These are phyloP conservation scores for Capitella teleta DNA, from an alignment of 1,140 invertebrate genomes.

Conservation along the genomic window DNA sequence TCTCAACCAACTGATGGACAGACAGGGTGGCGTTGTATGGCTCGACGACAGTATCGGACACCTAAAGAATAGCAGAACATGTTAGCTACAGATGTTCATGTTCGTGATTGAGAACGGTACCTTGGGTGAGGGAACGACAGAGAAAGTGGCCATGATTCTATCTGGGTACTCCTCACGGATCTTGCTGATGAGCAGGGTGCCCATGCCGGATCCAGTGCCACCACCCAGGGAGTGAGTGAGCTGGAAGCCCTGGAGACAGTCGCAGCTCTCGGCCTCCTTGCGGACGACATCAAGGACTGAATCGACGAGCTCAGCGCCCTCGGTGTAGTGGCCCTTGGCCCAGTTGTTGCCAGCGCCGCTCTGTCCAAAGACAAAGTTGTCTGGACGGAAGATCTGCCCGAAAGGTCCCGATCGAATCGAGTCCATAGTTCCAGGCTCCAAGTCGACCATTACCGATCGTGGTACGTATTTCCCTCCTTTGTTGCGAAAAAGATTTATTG, in stretches of 20 bases:
- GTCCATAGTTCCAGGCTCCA: conserved; percentile 92
- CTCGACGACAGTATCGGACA: conserved; percentile 39
- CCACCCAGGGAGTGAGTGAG: conserved; percentile 64
- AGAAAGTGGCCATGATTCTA: conserved; percentile 45
- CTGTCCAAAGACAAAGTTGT: conserved; percentile 78
- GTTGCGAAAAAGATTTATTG: too few relatives aligned
- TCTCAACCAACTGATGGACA: conserved; percentile 39
- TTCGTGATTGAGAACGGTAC: too few relatives aligned
- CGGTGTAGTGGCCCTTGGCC: conserved; percentile 85
- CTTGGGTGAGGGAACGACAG: conserved; percentile 44
- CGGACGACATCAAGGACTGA: conserved; percentile 73
- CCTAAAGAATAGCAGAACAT: conserved; percentile 30
- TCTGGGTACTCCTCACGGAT: conserved; percentile 45
- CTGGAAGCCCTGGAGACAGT: conserved; percentile 49
- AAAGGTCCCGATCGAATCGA: conserved; percentile 76
- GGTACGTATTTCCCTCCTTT: conserved; percentile 81
- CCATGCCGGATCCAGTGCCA: conserved; percentile 70
- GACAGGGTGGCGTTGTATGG: conserved; percentile 43
- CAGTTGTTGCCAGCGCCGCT: conserved; percentile 76
- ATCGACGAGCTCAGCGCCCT: conserved; percentile 74
- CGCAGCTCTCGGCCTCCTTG: conserved; percentile 72
- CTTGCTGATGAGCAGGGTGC: conserved; percentile 58
- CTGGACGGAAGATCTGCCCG: conserved; percentile 70
- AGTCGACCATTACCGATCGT: conserved; percentile 75
- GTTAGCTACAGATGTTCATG: too few relatives aligned